These are phyloP conservation scores for Orthosia incerta DNA, from an alignment of 2,888 invertebrate species.

Conservation along the genomic window DNA sequence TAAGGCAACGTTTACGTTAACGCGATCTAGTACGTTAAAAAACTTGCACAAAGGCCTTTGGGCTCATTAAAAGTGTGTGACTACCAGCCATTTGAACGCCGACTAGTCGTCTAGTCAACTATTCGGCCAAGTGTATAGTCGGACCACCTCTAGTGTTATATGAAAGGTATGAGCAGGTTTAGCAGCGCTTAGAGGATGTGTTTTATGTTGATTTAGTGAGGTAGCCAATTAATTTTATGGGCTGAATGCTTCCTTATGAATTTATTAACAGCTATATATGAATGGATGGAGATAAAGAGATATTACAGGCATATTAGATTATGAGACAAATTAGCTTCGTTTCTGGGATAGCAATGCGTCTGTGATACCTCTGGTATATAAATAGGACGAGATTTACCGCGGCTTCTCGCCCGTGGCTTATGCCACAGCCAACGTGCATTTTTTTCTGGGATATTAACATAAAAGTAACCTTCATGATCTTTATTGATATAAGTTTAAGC, in stretches of 20 bases:
- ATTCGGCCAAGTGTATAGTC: not conserved
- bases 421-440: too few species aligned
- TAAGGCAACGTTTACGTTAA: too few species aligned
- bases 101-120: not conserved
- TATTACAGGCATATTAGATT: not conserved
- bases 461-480: too few species aligned
- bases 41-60: too few species aligned
- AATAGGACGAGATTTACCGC: too few species aligned
- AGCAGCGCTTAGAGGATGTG: slow-evolving; percentile 7
- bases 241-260: slow-evolving; percentile 13
- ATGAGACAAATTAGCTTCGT: not conserved
- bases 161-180: slow-evolving; percentile 36
- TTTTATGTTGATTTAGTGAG: slow-evolving; percentile 40
- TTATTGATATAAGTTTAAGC: too few species aligned
- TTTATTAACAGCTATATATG: not conserved
- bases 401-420: too few species aligned
- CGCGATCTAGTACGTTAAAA: too few species aligned
- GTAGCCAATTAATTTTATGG: slow-evolving; percentile 24
- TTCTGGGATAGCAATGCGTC: not conserved
- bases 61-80: too few species aligned
- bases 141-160: slow-evolving; percentile 6
- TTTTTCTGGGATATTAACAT: too few species aligned
- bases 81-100: too few species aligned
- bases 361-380: not conserved
- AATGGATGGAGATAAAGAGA: too few species aligned